Base-by-base conservation (phyloP, 2,888 invertebrate genomes). In the Apodemia zela region DNA sequence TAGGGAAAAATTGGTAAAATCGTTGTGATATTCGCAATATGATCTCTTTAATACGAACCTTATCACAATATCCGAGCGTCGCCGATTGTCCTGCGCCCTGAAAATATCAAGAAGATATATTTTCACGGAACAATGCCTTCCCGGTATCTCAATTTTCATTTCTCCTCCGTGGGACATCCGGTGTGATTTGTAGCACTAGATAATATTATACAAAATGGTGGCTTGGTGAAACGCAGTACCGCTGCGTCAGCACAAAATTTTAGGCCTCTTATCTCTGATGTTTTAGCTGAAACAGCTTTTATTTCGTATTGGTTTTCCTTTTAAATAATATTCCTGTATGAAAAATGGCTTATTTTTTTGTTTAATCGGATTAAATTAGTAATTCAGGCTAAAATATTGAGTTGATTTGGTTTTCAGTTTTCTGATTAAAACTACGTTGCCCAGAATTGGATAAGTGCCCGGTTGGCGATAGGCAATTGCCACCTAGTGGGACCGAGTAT, bases 81-180 rank as follows among this genome's bases (percentile, higher is more conserved):
- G 82, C 75, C 83, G 81, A 79, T 82, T 82, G 86, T 82, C 82
- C 82, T 82, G 82, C 81, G 81, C 83, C 79, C 81, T 77, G 80
- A 81, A 82, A 89, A 89, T 87, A 89, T 87, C 87, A 87, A 86
- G 85, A 84, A 89, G 85, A 88, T 89, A 88, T 88, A 89, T 88
- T 88, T 88, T 85, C 85, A 87, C 87, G 85, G 89, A 89, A 89
- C 89, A 89, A 89, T 89, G 88, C 84, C 84, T 84, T 82, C 77
- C 82, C 83, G 87, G 89, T 89, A 89, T 89, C 89, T 89, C 89
- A 89, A 89, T 89, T 89, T 88, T 89, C 87, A 87, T 89, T 88
- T 88, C 87, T 86, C 88, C 86, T 85, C 81, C 78, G 82, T 78
- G 84, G 83, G 84, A 86, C 86, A 87, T 87, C 89, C 87, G 85